These are phyloP conservation scores for Bambusicola thoracicus DNA, from an alignment of 2,113 vertebrate genomes.

Conservation along the genomic window DNA sequence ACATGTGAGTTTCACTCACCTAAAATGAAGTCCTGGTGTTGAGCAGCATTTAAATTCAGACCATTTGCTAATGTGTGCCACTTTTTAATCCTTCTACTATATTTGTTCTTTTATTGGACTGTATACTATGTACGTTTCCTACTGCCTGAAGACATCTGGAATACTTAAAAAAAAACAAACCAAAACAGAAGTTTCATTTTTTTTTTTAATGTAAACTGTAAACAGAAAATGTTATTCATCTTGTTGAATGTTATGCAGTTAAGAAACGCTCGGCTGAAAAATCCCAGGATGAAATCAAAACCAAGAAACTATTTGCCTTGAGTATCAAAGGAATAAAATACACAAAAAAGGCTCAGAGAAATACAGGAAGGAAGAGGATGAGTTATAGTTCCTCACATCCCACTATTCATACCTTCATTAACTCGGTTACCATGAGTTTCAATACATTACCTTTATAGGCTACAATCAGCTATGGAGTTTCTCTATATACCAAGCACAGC, in stretches of 20 bases:
- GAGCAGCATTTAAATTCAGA: constrained; percentile 37
- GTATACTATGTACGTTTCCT: neutral
- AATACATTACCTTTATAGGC: constrained; percentile 24
- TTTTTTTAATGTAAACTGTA: constrained; percentile 24
- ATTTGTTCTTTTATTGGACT: constrained; percentile 17
- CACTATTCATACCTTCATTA: constrained; percentile 37
- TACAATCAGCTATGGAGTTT: constrained; percentile 7
- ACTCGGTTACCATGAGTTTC: neutral
- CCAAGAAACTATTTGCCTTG: neutral
- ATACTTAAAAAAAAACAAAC: neutral
- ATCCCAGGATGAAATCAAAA: neutral
- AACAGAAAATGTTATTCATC: constrained; percentile 32
- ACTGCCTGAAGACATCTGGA: constrained; percentile 42
- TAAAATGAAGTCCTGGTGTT: constrained; percentile 25
- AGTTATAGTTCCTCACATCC: neutral
- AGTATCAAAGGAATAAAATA: constrained; percentile 16
- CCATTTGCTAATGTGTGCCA: neutral
- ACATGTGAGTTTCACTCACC: constrained; percentile 1
- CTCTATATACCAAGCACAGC: neutral
- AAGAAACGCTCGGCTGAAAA: constrained; percentile 25
- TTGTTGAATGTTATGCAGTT: neutral
- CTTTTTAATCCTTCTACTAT: neutral
- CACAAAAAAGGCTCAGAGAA: constrained; percentile 15
- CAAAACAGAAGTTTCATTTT: neutral
- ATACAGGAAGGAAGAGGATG: constrained; percentile 8